Evolutionary conservation across 1,140 invertebrate species (phyloP), one percentile per base, ranked within the genome.

Genomic region (Metaphire vulgaris): DNA sequence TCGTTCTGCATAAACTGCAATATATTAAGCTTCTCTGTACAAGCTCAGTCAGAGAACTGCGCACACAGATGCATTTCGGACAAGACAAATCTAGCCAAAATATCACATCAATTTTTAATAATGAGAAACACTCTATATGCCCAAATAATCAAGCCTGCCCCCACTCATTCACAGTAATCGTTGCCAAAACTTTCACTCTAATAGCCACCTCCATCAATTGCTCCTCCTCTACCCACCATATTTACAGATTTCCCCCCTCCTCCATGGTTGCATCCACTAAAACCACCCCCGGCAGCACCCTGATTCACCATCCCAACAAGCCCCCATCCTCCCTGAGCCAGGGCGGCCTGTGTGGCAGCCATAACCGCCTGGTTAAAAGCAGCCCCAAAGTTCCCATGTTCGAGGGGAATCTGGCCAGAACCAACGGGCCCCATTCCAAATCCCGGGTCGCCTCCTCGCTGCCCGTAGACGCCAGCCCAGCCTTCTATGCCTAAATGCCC

Each of bases 341-440:
- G 72, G 15, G 78, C 78, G 0, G 78, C 78, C 56, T 78, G 77
- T 28, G 92, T 92, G 66, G 92, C 93, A 74, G 93, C 93, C 74
- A 95, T 92, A 79, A 95, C 83, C 15, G 92, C 92, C 33, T 91
- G 91, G 86, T 93, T 94, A 79, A 95, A 88, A 14, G 80, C 83
- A 16, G 91, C 91, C 76, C 92, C 92, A 74, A 94, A 87, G 86
- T 93, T 94, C 1, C 67, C 32, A 29, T 72, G 41, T 29, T 56
- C 34, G 26, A 76, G 72, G 1, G 75, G 30, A 32, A 31, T 64
- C n/a, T 79, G 78, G 79, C 41, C 41, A 21, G 69, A 72, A 33
- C 72, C 79, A 26, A 31, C 74, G 34, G 89, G 87, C 30, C 89
- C 88, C 88, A 90, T 90, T 26, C 89, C 88, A 70, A 83, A 65